A percentile compares a stretch with the other conserved stretches of the same genome.
Conservation (phyloP, 2,113 vertebrate species). For the Myotis yumanensis region DNA sequence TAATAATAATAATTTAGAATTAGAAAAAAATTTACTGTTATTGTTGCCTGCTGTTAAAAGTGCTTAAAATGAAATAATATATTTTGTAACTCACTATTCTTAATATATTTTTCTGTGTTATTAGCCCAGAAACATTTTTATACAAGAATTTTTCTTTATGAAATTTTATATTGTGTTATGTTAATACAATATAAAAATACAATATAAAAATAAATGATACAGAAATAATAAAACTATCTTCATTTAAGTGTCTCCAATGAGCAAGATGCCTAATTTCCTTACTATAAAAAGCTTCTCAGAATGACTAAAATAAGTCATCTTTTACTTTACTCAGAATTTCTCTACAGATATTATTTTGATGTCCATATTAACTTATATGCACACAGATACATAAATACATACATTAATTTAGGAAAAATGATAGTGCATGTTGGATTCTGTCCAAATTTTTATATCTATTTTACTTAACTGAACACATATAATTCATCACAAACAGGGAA, state of each 20-base stretch:
- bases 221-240: constrained; percentile 18
- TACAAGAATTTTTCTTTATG: constrained; percentile 32
- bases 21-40: not conserved
- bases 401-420: not conserved
- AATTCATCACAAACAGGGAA: not conserved
- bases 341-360: not conserved
- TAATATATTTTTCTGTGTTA: not conserved
- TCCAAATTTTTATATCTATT: not conserved
- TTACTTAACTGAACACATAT: not conserved
- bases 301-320: not conserved
- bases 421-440: not conserved
- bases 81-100: not conserved
- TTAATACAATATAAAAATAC: not conserved
- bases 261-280: not conserved
- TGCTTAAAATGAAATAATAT: not conserved
- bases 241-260: not conserved
- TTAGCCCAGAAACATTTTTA: not conserved
- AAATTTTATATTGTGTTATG: not conserved
- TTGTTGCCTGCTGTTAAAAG: not conserved
- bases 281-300: not conserved
- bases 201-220: not conserved
- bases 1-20: not conserved
- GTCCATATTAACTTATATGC: not conserved
- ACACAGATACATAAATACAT: not conserved
- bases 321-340: not conserved